phyloP scores from a whole-genome alignment of 2,797 vertebrate species.

The Sebastes oblongus region DNA sequence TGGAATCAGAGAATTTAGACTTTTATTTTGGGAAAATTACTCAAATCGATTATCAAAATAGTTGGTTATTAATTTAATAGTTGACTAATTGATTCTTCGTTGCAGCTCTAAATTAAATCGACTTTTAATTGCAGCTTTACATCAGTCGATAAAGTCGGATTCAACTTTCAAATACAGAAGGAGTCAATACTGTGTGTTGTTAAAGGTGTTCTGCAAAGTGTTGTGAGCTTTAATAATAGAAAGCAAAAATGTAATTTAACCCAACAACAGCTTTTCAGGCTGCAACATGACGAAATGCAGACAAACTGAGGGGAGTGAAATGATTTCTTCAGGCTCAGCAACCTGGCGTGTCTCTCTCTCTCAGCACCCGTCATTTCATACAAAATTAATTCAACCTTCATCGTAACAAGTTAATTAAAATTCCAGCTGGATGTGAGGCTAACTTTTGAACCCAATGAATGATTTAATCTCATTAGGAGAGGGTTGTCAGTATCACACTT shows the following conservation, averaged over 20 bases:
- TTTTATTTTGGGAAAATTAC: no score
- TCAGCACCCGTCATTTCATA: constrained; percentile 11
- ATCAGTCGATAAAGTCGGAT: background rate
- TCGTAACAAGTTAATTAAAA: constrained; percentile 47
- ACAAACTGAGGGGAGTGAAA: background rate
- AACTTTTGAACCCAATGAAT: constrained; percentile 48
- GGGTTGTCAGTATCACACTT: constrained; percentile 36
- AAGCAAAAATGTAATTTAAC: background rate
- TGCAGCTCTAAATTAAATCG: no score
- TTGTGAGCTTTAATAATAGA: background rate
- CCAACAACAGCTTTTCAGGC: background rate
- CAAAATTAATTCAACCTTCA: constrained; percentile 30
- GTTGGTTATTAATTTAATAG: no score
- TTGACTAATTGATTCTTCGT: no score
- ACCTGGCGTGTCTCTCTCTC: background rate
- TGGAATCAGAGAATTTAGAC: no score
- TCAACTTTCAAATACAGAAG: background rate
- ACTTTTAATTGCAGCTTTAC: background rate
- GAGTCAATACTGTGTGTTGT: background rate
- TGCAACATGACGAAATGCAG: background rate
- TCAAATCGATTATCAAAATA: no score
- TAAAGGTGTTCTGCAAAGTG: background rate
- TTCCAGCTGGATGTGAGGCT: constrained; percentile 35
- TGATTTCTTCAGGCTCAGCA: background rate
- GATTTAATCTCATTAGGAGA: constrained; percentile 58